Evolutionary conservation across 1,140 invertebrate species (phyloP), one percentile per base, ranked within the genome.

Genomic region (Platyura marginata): DNA sequence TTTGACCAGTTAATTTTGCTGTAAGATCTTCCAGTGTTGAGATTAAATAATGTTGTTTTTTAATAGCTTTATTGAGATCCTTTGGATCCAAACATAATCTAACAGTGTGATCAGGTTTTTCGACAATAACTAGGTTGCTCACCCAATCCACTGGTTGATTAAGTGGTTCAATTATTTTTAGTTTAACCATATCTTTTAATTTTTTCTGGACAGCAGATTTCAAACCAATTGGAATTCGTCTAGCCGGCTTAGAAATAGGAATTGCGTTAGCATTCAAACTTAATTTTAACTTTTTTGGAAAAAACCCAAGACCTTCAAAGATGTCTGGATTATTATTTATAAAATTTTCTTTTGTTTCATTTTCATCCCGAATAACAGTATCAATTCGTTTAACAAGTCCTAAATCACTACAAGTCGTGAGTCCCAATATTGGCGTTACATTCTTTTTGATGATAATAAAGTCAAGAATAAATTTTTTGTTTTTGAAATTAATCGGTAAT

Each of bases 21-120:
- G 52, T 19, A 2, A 38, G 2, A 4, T 38, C 36, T 4, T 38
- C 36, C 21, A 37, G 18, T 37, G 20, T 36, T n/a, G 34, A 10
- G n/a, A 6, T 21, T 3, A 23, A 43, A 23, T 9, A 23, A 21
- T 16, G 20, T 32, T 44, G 16, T 18, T 32, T 15, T 22, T 3
- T 13, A 32, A 44, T 38, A 34, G 46, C 49, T 35, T 45, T 34
- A 45, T 62, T 64, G 9, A 63, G 44, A 39, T 51, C 35, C 19
- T 47, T 51, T 19, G 57, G 61, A 46, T 69, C 61, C n/a, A 60
- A 49, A 43, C 60, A 65, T 0, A 68, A 20, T 18, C 64, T 43
- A 3, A 62, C 34, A 11, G 45, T 47, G 9, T 50, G 51, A 44
- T 61, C 51, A 32, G 46, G 40, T 47, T 68, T 67, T 33, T 50